phyloP scores from a whole-genome alignment of 2,797 vertebrate genomes.

The Fistularia commersonii region DNA sequence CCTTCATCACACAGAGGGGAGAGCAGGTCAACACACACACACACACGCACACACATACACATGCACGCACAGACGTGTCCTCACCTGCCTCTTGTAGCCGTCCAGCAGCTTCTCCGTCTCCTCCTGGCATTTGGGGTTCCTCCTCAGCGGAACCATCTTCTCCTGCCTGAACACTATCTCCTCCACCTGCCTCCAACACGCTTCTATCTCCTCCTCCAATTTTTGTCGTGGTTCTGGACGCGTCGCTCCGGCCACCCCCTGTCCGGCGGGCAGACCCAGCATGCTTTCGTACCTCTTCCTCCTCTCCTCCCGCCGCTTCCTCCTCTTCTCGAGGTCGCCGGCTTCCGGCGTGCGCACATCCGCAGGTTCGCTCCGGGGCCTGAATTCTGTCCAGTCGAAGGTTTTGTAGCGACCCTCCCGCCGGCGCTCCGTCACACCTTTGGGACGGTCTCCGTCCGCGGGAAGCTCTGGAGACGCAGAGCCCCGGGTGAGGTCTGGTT shows the following conservation, averaged over 20 bases:
- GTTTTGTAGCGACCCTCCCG: constrained; percentile 54
- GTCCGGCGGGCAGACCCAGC: constrained; percentile 48
- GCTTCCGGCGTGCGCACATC: constrained; percentile 17
- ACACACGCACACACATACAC: too few relatives aligned
- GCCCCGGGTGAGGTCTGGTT: constrained; percentile 68
- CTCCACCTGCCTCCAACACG: constrained; percentile 73
- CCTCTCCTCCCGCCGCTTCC: constrained; percentile 61
- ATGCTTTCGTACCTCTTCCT: constrained; percentile 62
- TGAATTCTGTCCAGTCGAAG: constrained; percentile 64
- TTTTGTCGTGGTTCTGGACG: constrained; percentile 31
- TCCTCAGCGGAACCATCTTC: constrained; percentile 36
- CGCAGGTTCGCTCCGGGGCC: constrained; percentile 5
- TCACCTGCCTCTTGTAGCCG: constrained; percentile 47
- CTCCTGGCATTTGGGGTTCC: constrained; percentile 7
- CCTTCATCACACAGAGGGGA: constrained; percentile 34
- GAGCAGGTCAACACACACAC: too few relatives aligned
- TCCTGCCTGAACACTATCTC: constrained; percentile 43
- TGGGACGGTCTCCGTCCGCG: constrained; percentile 25
- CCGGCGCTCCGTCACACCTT: constrained; percentile 36
- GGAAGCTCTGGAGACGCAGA: constrained; percentile 24
- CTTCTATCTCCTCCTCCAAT: constrained; percentile 60
- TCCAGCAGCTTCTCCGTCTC: constrained; percentile 52
- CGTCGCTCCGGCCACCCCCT: constrained; percentile 2
- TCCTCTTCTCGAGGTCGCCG: constrained; percentile 50
- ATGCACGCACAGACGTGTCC: background rate